These are phyloP conservation scores for Scopus umbretta DNA, from an alignment of 2,113 vertebrate species.

Conservation along the genomic window DNA sequence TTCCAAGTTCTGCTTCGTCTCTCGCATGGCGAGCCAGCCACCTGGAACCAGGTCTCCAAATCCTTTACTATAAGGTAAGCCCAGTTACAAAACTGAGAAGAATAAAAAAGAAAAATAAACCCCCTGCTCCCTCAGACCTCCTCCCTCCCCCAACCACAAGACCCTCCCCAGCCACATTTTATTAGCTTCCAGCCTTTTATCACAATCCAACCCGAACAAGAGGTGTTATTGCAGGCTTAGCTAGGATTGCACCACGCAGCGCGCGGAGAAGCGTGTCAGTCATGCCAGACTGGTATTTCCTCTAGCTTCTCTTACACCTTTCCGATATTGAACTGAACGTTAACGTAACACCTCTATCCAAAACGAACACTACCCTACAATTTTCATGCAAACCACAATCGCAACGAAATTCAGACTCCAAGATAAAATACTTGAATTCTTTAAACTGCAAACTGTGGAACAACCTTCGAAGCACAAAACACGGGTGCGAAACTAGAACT, in stretches of 20 bases:
- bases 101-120: background rate
- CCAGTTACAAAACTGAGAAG: background rate
- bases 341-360: background rate
- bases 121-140: background rate
- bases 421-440: background rate
- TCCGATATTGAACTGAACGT: background rate
- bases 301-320: background rate
- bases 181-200: background rate
- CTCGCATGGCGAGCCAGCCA: background rate
- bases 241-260: background rate
- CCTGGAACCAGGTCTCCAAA: background rate
- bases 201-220: background rate
- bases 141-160: background rate
- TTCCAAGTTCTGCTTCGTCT: background rate
- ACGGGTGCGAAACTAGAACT: background rate
- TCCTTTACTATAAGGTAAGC: background rate
- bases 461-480: background rate
- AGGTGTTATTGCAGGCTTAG: background rate
- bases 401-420: background rate
- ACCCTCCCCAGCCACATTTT: background rate
- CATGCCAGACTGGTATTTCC: background rate
- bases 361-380: background rate
- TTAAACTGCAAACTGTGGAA: background rate
- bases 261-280: fast-evolving
- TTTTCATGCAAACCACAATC: background rate